Base-by-base conservation (phyloP, 2,888 invertebrate genomes). In the Phyllotreta striolata region DNA sequence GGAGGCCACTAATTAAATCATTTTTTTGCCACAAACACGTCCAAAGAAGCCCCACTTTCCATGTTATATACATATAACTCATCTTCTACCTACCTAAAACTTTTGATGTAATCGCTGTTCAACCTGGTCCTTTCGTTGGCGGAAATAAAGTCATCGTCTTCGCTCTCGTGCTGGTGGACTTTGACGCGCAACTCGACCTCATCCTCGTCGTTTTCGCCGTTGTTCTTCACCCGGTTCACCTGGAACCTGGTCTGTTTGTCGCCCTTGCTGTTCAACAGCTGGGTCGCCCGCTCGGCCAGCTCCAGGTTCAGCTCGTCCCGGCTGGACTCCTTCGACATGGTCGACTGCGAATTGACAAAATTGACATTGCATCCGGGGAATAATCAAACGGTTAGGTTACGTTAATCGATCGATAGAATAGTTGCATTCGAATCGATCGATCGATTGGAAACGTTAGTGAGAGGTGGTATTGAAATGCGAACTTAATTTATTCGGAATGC, bases 91-190 rank as follows among this genome's bases (percentile, higher is more conserved):
- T 77, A 90, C 90, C 90, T 86, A 81, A 92, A 92, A 81, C 91
- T 92, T 82, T 91, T 91, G 4, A 87, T 88, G 83, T 91, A 89
- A 81, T 85, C 82, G 6, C 80, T 77, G 74, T 81, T 80, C 44
- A 82, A 66, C 62, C 79, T 72, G 6, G 81, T 80, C 68, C 79
- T 75, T 66, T 83, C 85, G 3, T 83, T 85, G 70, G 83, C 77
- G 34, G 83, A 77, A 66, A 78, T 77, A 67, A 85, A 57, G 80
- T 72, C 83, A 77, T 84, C 84, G n/a, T 84, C 84, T 55, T 82
- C 81, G 35, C 63, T 67, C 34, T 66, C 51, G 34, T 67, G 56
- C 8, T 10, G 52, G 13, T 52, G 6, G 39, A 69, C 65, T 54
- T 65, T 66, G 10, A 70, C 65, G 12, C 64, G 38, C 2, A 66